phyloP scores from a whole-genome alignment of 2,888 invertebrate species.

The Ceriagrion tenellum region DNA sequence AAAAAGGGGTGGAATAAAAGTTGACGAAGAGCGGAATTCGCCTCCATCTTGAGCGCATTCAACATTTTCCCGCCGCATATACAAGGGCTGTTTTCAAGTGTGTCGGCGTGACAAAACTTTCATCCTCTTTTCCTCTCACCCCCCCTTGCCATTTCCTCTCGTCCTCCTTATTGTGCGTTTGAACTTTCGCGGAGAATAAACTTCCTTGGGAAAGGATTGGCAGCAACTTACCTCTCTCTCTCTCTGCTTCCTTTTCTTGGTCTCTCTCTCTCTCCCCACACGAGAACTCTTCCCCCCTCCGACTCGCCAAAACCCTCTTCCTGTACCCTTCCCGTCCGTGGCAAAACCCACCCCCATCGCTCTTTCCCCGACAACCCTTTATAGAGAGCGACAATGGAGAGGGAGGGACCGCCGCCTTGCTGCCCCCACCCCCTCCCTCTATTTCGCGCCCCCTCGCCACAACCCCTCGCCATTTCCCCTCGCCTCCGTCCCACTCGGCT shows the following conservation, averaged over 20 bases:
- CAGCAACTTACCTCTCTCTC: constrained; percentile 57
- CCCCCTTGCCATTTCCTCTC: constrained; percentile 29
- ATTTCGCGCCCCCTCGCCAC: background rate
- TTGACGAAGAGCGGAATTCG: background rate
- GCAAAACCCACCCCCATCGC: constrained; percentile 50
- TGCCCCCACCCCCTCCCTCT: background rate
- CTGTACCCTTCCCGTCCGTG: constrained; percentile 12
- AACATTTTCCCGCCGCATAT: constrained; percentile 44
- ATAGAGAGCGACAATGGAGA: constrained; percentile 51
- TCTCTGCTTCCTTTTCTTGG: no score
- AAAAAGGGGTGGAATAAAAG: background rate
- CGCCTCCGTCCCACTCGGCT: background rate
- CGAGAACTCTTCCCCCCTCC: background rate
- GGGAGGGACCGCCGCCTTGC: background rate
- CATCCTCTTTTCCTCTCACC: constrained; percentile 10
- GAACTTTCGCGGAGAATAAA: constrained; percentile 59
- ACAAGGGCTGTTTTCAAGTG: constrained; percentile 60
- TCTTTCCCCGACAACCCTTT: constrained; percentile 53
- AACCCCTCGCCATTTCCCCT: background rate
- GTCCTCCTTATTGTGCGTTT: constrained; percentile 55
- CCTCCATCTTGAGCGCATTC: constrained; percentile 40
- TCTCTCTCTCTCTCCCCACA: no score
- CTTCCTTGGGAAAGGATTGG: constrained; percentile 53
- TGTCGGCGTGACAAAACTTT: constrained; percentile 59
- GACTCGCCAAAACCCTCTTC: no score